A percentile compares a stretch with the other conserved stretches of the same genome.
Evolutionary conservation across 2,888 invertebrate genomes (phyloP).

Genomic region (Agrypnus murinus): DNA sequence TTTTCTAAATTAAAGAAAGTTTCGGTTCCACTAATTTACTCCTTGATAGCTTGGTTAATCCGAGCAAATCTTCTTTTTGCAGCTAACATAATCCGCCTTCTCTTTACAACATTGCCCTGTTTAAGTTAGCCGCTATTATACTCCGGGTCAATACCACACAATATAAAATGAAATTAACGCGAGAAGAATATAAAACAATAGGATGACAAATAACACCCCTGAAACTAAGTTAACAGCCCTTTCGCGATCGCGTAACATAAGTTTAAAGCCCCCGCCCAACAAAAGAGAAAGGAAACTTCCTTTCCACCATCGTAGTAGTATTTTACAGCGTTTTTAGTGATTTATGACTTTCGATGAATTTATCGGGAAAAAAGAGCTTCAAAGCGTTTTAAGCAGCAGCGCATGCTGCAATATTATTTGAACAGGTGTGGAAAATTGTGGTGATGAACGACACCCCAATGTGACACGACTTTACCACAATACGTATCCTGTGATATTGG

Average conservation of each 20-base stretch:
- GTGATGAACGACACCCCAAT: conserved; percentile 23
- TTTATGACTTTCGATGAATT: conserved; percentile 21
- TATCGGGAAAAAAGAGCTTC: conserved; percentile 14
- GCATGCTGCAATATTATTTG: conserved; percentile 27
- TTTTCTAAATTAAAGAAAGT: neutral
- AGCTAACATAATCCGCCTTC: neutral
- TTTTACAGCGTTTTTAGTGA: conserved; percentile 22
- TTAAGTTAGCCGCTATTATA: neutral
- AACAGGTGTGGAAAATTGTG: conserved; percentile 27
- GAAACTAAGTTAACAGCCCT: conserved; percentile 25
- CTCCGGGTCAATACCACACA: conserved; percentile 13
- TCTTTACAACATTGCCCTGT: neutral
- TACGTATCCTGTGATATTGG: conserved; percentile 11
- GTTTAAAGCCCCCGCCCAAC: conserved; percentile 7
- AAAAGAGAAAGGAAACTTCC: conserved; percentile 7
- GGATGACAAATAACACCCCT: conserved; percentile 23
- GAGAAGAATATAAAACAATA: conserved; percentile 23
- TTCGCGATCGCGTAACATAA: conserved; percentile 23
- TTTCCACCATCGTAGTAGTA: neutral
- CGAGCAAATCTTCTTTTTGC: neutral
- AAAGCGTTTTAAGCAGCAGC: conserved; percentile 22
- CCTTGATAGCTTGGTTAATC: conserved; percentile 20
- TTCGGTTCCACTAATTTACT: conserved; percentile 16
- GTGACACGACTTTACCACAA: conserved; percentile 29
- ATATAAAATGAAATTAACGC: conserved; percentile 17